phyloP scores from a whole-genome alignment of 2,888 invertebrate genomes.

The Anarsia innoxiella region DNA sequence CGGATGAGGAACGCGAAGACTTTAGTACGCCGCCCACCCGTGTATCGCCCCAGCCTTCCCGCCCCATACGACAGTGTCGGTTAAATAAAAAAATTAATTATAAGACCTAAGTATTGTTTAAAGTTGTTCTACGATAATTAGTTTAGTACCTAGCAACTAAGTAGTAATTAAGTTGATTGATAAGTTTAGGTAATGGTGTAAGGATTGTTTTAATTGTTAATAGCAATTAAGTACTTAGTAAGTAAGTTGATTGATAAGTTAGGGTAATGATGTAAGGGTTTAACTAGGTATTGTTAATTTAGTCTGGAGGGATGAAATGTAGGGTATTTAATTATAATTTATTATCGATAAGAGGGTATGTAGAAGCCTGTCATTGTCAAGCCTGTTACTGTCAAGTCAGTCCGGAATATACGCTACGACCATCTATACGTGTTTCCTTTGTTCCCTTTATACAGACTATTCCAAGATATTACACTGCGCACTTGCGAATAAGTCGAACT shows the following conservation, averaged over 20 bases:
- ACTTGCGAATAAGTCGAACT: constrained; percentile 2
- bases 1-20: not conserved
- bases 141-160: too few relatives aligned
- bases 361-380: constrained; percentile 14
- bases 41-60: not conserved
- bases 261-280: too few relatives aligned
- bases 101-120: too few relatives aligned
- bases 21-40: not conserved
- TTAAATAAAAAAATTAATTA: not conserved
- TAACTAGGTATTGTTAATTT: too few relatives aligned
- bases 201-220: not conserved
- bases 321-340: too few relatives aligned
- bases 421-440: constrained; percentile 16
- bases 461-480: constrained; percentile 7
- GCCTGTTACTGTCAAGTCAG: too few relatives aligned
- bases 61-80: not conserved
- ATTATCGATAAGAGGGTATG: too few relatives aligned
- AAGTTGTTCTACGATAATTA: too few relatives aligned
- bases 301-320: too few relatives aligned
- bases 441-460: constrained; percentile 16
- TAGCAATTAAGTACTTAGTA: too few relatives aligned
- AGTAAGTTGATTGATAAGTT: too few relatives aligned
- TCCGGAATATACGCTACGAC: constrained; percentile 15
- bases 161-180: too few relatives aligned
- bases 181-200: not conserved